Evolutionary conservation across 2,888 invertebrate genomes (phyloP), one percentile per base, ranked within the genome.

Genomic region (Nemapogon koenigi): DNA sequence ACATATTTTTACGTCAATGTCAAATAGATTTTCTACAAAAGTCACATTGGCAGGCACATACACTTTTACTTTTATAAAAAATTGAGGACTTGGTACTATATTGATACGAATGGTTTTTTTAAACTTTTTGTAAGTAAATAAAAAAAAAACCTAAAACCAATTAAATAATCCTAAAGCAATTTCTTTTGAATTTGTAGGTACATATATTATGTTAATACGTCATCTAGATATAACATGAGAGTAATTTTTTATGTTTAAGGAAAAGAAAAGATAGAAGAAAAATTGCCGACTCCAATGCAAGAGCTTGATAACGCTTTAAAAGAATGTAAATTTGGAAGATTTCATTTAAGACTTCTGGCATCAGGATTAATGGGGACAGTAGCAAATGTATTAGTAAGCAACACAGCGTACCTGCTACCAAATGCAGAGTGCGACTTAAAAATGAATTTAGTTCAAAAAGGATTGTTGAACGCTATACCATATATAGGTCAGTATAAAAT

Each of bases 371-470:
- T 59, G 0, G 64, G 56, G 0, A 48, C 55, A 11, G 29, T 60
- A 1, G 47, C 59, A 2, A 62, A 64, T 1, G 52, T 66, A 0
- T 16, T 61, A 2, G 55, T 64, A 1, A 59, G 54, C 17, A 57
- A 52, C 3, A 62, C 67, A 0, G 58, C 69, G 0, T 72, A 59
- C 27, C 44, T 72, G 0, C 45, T 72, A 13, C 65, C 72, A 0
- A 64, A 53, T 22, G 71, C 72, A 2, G 71, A 72, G 50, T 72
- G 72, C 38, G 72, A 72, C 16, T 47, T 72, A 1, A 33, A 59
- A 3, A 70, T 72, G 71, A 52, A 55, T 22, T 47, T 72, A 35
- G 11, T 64, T 16, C 55, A 64, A 35, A 72, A 72, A 35, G 72
- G 72, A 1, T 17, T 68, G 14, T 43, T 72, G 4, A 71, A 63